Conservation (phyloP, 2,113 vertebrate species). For the Stigmatopora argus region DNA sequence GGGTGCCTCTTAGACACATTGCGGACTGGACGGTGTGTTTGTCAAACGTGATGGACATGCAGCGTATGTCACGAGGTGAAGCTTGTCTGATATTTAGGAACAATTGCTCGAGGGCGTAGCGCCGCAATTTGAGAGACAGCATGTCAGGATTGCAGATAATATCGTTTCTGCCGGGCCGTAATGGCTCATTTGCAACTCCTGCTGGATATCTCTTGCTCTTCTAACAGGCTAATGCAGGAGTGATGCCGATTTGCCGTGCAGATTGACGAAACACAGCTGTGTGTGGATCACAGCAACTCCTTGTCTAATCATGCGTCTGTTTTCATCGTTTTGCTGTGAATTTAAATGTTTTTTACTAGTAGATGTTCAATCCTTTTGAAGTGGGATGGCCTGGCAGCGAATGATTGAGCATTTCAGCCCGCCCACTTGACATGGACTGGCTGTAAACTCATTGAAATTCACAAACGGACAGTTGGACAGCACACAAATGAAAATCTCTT, state of each 20-base stretch:
- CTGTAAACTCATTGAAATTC: too few species aligned
- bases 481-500: too few species aligned
- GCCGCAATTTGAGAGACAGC: conserved; percentile 14
- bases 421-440: too few species aligned
- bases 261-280: conserved; percentile 20
- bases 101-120: conserved; percentile 5
- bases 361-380: too few species aligned
- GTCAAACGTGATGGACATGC: conserved; percentile 37
- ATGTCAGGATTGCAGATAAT: conserved; percentile 5
- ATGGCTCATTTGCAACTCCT: conserved; percentile 23
- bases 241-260: conserved; percentile 17
- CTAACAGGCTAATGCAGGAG: conserved; percentile 11
- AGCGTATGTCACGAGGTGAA: conserved; percentile 39
- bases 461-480: too few species aligned
- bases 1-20: conserved; percentile 14
- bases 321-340: background rate
- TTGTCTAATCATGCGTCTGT: background rate
- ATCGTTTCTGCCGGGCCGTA: conserved; percentile 15
- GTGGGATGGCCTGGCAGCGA: too few species aligned
- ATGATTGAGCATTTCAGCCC: too few species aligned
- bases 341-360: too few species aligned
- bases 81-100: conserved; percentile 13
- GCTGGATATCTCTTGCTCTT: conserved; percentile 4
- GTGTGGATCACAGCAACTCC: background rate
- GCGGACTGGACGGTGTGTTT: conserved; percentile 35